Percentiles rank a stretch among this genome's conserved stretches.
phyloP scores from a whole-genome alignment of 2,113 vertebrate species.

The Rhinogobius similis region DNA sequence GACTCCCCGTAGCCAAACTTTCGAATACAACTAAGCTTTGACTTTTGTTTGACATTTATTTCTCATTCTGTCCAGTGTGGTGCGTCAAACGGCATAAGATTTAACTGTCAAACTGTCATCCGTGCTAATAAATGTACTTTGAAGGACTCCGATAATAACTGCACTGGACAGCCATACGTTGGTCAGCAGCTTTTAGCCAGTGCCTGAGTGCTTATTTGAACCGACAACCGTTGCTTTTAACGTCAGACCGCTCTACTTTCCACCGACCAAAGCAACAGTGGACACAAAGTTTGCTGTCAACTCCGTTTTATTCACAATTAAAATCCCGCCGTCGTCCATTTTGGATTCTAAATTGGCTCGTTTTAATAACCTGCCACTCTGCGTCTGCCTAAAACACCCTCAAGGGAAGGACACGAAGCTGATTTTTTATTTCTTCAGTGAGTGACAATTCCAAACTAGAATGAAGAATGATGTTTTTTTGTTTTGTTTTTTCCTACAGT shows the following conservation, averaged over 20 bases:
- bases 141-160: conserved; percentile 12
- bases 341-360: not conserved
- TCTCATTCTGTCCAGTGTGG: not conserved
- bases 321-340: not conserved
- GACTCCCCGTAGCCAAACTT: too few relatives aligned
- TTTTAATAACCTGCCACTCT: conserved; percentile 15
- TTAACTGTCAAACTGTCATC: not conserved
- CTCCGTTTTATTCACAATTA: not conserved
- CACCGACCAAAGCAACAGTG: not conserved
- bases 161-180: conserved; percentile 17
- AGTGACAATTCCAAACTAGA: conserved; percentile 11
- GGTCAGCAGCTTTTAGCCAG: conserved; percentile 19
- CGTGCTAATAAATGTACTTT: not conserved
- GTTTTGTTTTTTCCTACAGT: not conserved
- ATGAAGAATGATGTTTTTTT: not conserved
- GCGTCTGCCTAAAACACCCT: not conserved
- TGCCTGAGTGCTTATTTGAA: conserved; percentile 26
- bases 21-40: too few relatives aligned
- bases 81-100: not conserved
- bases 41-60: too few relatives aligned
- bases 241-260: not conserved
- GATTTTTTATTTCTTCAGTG: not conserved
- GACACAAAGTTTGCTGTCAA: not conserved
- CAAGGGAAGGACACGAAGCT: not conserved
- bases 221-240: not conserved